Percentiles rank a stretch among this genome's conserved stretches.
These are phyloP conservation scores for Hyperoodon ampullatus DNA, from an alignment of 2,113 vertebrate species.

Conservation along the genomic window DNA sequence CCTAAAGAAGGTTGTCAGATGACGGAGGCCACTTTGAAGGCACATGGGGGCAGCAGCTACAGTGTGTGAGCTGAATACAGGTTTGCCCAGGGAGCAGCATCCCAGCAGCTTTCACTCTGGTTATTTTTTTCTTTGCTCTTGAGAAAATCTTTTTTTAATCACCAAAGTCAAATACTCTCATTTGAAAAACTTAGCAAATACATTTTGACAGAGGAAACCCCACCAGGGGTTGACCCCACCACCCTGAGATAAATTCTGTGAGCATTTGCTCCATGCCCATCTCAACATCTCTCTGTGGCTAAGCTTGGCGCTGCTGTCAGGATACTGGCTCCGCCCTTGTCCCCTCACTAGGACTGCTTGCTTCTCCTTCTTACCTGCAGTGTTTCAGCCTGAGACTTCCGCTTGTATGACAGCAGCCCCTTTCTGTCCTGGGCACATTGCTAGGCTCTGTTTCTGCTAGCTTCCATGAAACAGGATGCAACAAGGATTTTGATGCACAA, in stretches of 20 bases:
- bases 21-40: background rate
- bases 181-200: background rate
- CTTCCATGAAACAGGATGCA: background rate
- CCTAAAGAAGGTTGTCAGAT: background rate
- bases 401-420: rapidly evolving
- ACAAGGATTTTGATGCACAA: background rate
- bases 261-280: too few species aligned
- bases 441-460: background rate
- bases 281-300: background rate
- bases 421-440: background rate
- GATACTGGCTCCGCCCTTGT: background rate
- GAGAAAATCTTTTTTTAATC: background rate
- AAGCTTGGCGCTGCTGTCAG: background rate
- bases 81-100: background rate
- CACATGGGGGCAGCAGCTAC: background rate
- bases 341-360: too few species aligned
- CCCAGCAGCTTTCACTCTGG: background rate
- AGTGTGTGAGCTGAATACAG: background rate
- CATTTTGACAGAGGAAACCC: background rate
- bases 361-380: background rate
- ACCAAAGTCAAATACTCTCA: background rate
- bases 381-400: background rate
- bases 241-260: background rate
- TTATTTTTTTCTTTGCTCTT: background rate
- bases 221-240: background rate